These are phyloP conservation scores for Cassiopea xamachana DNA, from an alignment of 30 jellyfish, hydroid and myxozoan genomes.

Conservation along the genomic window DNA sequence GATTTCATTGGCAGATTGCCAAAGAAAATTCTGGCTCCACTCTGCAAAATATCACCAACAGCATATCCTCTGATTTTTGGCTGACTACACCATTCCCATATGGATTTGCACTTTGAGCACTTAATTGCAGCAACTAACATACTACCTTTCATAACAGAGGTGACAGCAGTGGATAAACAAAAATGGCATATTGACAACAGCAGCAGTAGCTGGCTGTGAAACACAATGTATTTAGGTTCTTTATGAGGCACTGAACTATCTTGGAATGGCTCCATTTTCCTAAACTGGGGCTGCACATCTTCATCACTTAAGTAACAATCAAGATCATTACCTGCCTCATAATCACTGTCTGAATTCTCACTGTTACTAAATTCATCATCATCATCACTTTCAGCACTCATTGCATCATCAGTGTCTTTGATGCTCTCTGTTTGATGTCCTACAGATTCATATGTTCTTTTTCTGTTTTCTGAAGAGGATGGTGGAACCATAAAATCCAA, in stretches of 20 bases:
- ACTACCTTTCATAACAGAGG: slow-evolving; percentile 52
- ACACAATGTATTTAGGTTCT: slow-evolving; percentile 26
- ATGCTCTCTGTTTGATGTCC: slow-evolving; percentile 26
- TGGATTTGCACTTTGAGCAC: slow-evolving; percentile 45
- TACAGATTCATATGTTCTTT: slow-evolving; percentile 27
- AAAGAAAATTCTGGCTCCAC: slow-evolving; percentile 52
- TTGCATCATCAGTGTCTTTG: slow-evolving; percentile 47
- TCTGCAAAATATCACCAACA: slow-evolving; percentile 51
- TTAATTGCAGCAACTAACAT: slow-evolving; percentile 36
- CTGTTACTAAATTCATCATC: slow-evolving; percentile 34
- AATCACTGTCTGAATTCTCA: slow-evolving; percentile 29
- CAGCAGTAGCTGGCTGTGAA: slow-evolving; percentile 54
- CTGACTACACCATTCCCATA: slow-evolving; percentile 72
- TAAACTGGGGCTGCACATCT: slow-evolving; percentile 30
- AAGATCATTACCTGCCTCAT: slow-evolving; percentile 27
- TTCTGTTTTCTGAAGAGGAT: slow-evolving; percentile 38
- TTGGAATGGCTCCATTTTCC: slow-evolving; percentile 49
- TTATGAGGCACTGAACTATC: slow-evolving; percentile 23
- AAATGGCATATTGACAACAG: slow-evolving; percentile 54
- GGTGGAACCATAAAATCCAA: slow-evolving; percentile 30
- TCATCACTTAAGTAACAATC: slow-evolving; percentile 29
- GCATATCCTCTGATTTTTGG: slow-evolving; percentile 38
- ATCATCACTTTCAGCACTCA: slow-evolving; percentile 44
- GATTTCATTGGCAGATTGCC: slow-evolving; percentile 69
- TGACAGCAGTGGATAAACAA: slow-evolving; percentile 43